phyloP scores from a whole-genome alignment of 37 sponge, comb jelly and placozoan genomes.

The Aplysina aerophoba region DNA sequence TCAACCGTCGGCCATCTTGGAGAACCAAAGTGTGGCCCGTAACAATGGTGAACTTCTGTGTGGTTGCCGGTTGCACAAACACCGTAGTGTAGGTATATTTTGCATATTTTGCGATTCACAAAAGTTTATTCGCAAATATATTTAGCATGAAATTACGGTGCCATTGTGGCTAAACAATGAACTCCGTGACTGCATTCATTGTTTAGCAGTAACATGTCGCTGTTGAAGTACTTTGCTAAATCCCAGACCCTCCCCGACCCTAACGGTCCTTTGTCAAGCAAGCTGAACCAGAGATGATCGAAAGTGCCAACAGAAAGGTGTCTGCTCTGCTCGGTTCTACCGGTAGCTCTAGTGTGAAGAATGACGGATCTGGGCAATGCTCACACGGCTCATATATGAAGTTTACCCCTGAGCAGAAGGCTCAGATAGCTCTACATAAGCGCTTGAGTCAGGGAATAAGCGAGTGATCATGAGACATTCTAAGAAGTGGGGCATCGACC shows the following conservation, averaged over 20 bases:
- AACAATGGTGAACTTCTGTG: too few relatives aligned
- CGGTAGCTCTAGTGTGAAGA: not conserved
- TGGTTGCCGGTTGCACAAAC: too few relatives aligned
- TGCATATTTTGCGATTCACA: too few relatives aligned
- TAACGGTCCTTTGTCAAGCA: not conserved
- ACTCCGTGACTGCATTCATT: not conserved
- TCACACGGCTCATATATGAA: not conserved
- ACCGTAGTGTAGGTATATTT: too few relatives aligned
- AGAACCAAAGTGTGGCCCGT: too few relatives aligned
- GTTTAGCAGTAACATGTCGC: not conserved
- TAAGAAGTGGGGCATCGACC: not conserved
- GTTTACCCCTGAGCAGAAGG: conserved; percentile 9
- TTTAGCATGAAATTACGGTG: too few relatives aligned
- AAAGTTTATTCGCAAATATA: too few relatives aligned
- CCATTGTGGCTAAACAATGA: too few relatives aligned
- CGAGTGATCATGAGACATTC: too few relatives aligned
- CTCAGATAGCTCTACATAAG: not conserved
- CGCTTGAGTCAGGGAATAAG: not conserved
- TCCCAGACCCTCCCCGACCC: not conserved
- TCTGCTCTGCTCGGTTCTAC: not conserved
- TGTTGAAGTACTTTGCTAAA: not conserved
- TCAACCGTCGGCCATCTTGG: too few relatives aligned
- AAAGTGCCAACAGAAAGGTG: not conserved
- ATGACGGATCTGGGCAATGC: not conserved
- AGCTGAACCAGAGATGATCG: not conserved